Conservation (phyloP, 2,113 vertebrate genomes). For the Naja naja region DNA sequence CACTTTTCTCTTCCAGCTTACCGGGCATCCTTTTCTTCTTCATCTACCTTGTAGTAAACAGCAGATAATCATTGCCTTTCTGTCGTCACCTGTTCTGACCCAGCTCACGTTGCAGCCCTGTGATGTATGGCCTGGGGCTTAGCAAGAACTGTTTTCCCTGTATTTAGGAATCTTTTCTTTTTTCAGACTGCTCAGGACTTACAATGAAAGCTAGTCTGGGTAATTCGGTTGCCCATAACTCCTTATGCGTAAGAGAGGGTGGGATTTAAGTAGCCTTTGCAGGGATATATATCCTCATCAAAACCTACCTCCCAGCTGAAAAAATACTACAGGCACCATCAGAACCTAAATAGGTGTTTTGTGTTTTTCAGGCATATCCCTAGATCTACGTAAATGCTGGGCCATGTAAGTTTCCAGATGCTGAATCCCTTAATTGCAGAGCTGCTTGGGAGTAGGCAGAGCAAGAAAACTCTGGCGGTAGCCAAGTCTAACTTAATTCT, state of each 20-base stretch:
- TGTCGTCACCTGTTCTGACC: not conserved
- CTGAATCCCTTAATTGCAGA: not conserved
- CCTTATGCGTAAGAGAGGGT: too few relatives aligned
- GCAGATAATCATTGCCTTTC: not conserved
- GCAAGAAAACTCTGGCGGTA: not conserved
- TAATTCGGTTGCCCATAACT: not conserved
- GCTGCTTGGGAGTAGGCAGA: not conserved
- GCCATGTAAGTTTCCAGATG: not conserved
- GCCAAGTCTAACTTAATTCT: not conserved
- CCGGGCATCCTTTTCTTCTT: not conserved
- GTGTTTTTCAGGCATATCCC: not conserved
- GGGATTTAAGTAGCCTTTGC: not conserved
- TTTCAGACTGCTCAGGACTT: not conserved
- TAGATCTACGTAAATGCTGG: too few relatives aligned
- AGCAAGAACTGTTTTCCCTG: not conserved
- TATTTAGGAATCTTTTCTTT: not conserved
- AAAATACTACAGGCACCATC: not conserved
- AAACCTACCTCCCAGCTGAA: not conserved
- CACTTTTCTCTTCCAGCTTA: slow-evolving; percentile 1
- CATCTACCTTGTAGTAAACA: not conserved
- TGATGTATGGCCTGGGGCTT: not conserved
- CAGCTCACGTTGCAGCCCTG: not conserved
- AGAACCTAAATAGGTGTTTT: too few relatives aligned
- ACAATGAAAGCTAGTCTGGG: too few relatives aligned
- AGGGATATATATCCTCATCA: not conserved